These are phyloP conservation scores for Apis cerana DNA, from an alignment of 1,140 invertebrate genomes.

Conservation along the genomic window DNA sequence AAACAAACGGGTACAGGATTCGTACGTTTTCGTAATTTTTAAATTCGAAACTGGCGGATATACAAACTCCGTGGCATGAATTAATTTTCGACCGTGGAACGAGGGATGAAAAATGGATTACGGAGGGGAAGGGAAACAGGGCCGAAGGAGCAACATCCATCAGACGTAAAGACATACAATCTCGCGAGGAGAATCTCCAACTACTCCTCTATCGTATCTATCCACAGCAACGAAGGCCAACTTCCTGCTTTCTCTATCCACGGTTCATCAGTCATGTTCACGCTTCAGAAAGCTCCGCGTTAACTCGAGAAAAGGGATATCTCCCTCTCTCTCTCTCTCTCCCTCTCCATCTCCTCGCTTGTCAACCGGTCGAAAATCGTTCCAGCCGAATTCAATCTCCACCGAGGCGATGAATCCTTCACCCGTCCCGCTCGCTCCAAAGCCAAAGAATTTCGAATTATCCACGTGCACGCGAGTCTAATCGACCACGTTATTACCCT, in stretches of 20 bases:
- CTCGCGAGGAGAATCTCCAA: neutral
- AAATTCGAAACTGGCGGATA: no score
- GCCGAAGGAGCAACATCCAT: neutral
- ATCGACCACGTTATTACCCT: conserved; percentile 51
- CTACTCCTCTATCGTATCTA: neutral
- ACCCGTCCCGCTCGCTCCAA: neutral
- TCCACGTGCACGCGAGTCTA: conserved; percentile 14
- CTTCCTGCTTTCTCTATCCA: neutral
- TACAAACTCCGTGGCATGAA: no score
- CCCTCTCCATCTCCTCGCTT: neutral
- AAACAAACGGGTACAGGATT: no score
- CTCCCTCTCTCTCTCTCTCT: no score
- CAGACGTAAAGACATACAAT: neutral
- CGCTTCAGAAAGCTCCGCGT: neutral
- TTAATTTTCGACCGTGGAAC: no score
- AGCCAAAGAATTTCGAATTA: conserved; percentile 26
- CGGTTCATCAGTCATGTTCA: neutral
- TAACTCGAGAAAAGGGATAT: neutral
- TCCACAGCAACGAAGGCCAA: neutral
- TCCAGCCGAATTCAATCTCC: neutral
- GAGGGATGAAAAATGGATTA: no score
- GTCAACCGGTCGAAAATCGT: neutral
- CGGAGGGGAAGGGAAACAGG: neutral
- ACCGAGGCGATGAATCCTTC: conserved; percentile 15
- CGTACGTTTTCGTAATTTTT: no score